Percentiles rank a stretch among this genome's conserved stretches.
These are phyloP conservation scores for Lycia hirtaria DNA, from an alignment of 2,888 invertebrate genomes.

Conservation along the genomic window DNA sequence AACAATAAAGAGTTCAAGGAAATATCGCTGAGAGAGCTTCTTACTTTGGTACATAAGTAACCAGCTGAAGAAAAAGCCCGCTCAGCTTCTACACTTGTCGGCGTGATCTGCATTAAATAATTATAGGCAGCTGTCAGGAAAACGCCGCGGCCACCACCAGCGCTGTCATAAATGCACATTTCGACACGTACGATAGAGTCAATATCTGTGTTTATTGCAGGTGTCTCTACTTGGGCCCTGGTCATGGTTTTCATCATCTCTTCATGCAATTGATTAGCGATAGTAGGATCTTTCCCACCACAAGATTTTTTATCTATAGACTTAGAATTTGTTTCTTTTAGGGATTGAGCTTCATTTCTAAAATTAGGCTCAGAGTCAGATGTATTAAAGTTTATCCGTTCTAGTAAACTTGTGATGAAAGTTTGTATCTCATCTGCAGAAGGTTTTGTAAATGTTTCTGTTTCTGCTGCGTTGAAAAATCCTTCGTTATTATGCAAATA, in stretches of 20 bases:
- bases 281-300: too few relatives aligned
- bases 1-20: not conserved
- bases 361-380: too few relatives aligned
- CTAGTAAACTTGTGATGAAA: too few relatives aligned
- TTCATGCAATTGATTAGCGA: too few relatives aligned
- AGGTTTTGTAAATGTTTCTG: too few relatives aligned
- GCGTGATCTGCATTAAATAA: slow-evolving; percentile 24
- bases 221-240: not conserved
- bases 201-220: not conserved
- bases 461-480: too few relatives aligned
- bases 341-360: too few relatives aligned
- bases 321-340: too few relatives aligned
- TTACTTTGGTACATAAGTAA: slow-evolving; percentile 26
- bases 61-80: slow-evolving; percentile 29
- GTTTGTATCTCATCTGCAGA: too few relatives aligned
- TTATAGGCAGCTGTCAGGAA: slow-evolving; percentile 20
- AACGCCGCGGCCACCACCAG: slow-evolving; percentile 26
- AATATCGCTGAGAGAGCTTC: not conserved
- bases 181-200: not conserved
- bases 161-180: not conserved
- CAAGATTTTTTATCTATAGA: too few relatives aligned
- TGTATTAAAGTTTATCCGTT: too few relatives aligned
- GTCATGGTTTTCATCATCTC: not conserved
- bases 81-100: slow-evolving; percentile 32
- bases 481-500: too few relatives aligned